Conservation (phyloP, 1,140 invertebrate genomes). For the Hylaeus volcanicus region DNA sequence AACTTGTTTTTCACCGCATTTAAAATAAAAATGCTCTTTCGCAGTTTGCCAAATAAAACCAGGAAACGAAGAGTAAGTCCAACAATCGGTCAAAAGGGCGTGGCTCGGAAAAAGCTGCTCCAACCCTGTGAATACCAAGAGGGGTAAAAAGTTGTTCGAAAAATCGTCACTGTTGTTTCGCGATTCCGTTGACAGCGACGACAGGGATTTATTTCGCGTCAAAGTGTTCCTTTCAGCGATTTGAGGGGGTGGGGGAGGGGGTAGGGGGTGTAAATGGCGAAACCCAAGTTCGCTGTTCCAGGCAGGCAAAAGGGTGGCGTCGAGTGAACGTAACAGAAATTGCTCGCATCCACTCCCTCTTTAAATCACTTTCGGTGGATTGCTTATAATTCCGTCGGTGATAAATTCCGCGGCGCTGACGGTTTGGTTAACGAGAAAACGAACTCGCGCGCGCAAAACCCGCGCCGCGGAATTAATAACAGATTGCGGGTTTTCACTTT, state of each 20-base stretch:
- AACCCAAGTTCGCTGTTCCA: constrained; percentile 18
- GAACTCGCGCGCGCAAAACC: constrained; percentile 1
- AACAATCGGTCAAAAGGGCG: too few species aligned
- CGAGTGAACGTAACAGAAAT: constrained; percentile 5
- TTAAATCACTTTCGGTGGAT: constrained; percentile 50
- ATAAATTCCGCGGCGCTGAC: constrained; percentile 35
- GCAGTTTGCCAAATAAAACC: too few species aligned
- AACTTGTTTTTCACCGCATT: too few species aligned
- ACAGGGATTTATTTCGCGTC: constrained; percentile 40
- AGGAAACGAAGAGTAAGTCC: neutral
- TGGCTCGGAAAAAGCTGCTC: too few species aligned
- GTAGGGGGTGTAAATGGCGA: constrained; percentile 8
- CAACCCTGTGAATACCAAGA: too few species aligned
- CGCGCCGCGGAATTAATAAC: constrained; percentile 34
- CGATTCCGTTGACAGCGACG: constrained; percentile 12
- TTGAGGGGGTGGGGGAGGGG: neutral
- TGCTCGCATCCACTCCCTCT: constrained; percentile 33
- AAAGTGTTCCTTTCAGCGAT: constrained; percentile 32
- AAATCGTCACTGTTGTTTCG: neutral
- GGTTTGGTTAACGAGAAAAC: constrained; percentile 48
- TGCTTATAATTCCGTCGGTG: constrained; percentile 40
- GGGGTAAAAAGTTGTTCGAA: neutral
- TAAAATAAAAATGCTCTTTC: too few species aligned
- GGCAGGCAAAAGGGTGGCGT: neutral
- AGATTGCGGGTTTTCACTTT: constrained; percentile 9